Evolutionary conservation across 2,113 vertebrate species (phyloP).

Genomic region (Sebastes fasciatus): DNA sequence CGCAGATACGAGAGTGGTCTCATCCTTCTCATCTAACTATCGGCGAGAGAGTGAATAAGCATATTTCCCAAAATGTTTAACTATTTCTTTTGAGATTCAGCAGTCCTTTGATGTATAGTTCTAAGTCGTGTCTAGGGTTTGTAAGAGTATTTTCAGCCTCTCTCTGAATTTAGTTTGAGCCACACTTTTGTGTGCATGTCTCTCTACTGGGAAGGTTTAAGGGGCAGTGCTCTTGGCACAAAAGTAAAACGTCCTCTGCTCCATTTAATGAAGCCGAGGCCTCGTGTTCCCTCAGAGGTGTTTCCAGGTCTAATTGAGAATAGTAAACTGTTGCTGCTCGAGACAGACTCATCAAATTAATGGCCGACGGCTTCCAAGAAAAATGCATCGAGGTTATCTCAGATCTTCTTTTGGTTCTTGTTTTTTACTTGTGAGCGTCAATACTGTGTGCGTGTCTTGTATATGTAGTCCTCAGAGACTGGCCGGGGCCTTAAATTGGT

Average conservation of each 20-base stretch:
- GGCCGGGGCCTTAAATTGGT: conserved; percentile 40
- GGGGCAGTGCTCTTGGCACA: conserved; percentile 39
- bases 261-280: conserved; percentile 75
- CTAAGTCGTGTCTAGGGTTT: neutral
- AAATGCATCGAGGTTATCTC: conserved; percentile 35
- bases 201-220: conserved; percentile 67
- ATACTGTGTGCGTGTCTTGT: conserved; percentile 41
- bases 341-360: conserved; percentile 54
- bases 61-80: neutral
- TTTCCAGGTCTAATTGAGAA: conserved; percentile 68
- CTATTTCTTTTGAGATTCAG: neutral
- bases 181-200: conserved; percentile 21
- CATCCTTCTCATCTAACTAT: too few relatives aligned
- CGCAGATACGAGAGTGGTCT: too few relatives aligned
- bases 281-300: conserved; percentile 55
- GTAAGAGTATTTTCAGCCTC: conserved; percentile 22
- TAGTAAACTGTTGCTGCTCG: conserved; percentile 49
- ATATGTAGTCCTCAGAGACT: conserved; percentile 31
- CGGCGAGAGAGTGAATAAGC: too few relatives aligned
- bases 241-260: conserved; percentile 61
- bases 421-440: conserved; percentile 30
- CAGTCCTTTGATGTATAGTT: conserved; percentile 3
- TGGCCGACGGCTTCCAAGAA: conserved; percentile 31
- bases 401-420: conserved; percentile 28
- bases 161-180: conserved; percentile 46